These are phyloP conservation scores for Ceyx erithaca DNA, from an alignment of 2,797 vertebrate genomes.

Conservation along the genomic window DNA sequence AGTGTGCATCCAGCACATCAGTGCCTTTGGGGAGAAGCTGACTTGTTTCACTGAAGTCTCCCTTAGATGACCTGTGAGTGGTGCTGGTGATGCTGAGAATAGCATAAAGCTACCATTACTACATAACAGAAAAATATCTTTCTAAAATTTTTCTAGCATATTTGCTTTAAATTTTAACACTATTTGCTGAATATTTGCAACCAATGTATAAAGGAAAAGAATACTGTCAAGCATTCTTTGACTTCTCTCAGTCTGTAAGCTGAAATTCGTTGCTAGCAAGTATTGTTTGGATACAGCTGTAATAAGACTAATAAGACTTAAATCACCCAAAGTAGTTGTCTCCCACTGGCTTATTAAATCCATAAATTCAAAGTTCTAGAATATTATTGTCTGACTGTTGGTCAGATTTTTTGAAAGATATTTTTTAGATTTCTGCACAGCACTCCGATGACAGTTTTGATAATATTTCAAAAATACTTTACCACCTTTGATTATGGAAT, in stretches of 20 bases:
- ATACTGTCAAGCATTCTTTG: neutral
- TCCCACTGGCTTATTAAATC: neutral
- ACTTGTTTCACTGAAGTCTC: slow-evolving; percentile 30
- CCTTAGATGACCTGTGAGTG: slow-evolving; percentile 37
- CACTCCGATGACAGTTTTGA: neutral
- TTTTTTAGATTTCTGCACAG: neutral
- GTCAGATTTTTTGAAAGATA: neutral
- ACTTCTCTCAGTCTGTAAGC: neutral
- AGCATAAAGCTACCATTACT: neutral
- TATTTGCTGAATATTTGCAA: neutral
- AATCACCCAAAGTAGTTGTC: neutral
- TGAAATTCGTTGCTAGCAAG: neutral
- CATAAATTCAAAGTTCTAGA: neutral
- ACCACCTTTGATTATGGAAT: neutral
- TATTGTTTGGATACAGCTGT: neutral
- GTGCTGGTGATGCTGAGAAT: neutral
- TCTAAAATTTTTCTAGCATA: neutral
- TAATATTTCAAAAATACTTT: neutral
- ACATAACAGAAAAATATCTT: neutral
- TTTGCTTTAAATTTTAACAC: neutral
- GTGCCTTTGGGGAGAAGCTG: slow-evolving; percentile 45
- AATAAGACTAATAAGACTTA: neutral
- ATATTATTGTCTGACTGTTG: neutral
- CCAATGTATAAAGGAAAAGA: neutral
- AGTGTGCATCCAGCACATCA: slow-evolving; percentile 7